These are phyloP conservation scores for Nestor notabilis DNA, from an alignment of 2,113 vertebrate genomes.

Conservation along the genomic window DNA sequence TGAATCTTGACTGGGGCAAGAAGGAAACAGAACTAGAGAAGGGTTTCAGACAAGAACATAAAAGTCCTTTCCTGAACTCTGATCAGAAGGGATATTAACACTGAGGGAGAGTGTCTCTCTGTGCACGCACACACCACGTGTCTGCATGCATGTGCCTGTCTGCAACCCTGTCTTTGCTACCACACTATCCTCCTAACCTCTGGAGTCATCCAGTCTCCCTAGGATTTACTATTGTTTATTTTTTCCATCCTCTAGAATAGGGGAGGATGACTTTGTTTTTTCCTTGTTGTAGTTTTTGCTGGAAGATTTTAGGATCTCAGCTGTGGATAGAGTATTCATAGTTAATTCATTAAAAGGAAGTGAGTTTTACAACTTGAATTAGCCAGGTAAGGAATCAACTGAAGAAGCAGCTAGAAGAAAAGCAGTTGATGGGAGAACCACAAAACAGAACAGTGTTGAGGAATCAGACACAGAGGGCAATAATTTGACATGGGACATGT, in stretches of 20 bases:
- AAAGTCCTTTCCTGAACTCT: neutral
- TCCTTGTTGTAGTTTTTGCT: neutral
- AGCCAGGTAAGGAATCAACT: neutral
- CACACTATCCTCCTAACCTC: neutral
- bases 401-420: neutral
- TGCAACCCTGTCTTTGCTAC: neutral
- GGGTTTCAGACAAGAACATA: neutral
- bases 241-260: neutral
- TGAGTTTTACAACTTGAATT: neutral
- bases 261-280: neutral
- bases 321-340: neutral
- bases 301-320: neutral
- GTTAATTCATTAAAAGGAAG: neutral
- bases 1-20: neutral
- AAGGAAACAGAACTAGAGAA: neutral
- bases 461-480: neutral
- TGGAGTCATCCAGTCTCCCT: neutral
- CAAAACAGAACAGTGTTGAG: neutral
- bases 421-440: neutral
- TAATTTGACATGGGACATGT: neutral
- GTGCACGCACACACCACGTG: rapidly evolving
- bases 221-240: neutral
- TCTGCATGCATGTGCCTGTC: neutral
- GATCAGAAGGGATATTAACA: neutral
- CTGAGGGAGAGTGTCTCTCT: neutral